These are phyloP conservation scores for Dissostichus mawsoni DNA, from an alignment of 2,113 vertebrate genomes.

Conservation along the genomic window DNA sequence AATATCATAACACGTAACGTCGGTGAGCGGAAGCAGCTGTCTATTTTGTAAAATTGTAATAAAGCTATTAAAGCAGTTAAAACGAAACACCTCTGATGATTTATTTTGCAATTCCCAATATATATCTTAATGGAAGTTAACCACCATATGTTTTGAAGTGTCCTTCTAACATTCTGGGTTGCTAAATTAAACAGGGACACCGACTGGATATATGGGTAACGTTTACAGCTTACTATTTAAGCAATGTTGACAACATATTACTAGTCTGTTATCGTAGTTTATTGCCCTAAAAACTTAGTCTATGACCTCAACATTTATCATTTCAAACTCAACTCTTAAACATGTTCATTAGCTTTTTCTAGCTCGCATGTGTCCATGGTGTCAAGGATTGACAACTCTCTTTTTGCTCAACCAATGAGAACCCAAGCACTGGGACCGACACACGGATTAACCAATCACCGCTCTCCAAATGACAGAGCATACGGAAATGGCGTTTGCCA, in stretches of 20 bases:
- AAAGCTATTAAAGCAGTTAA: no score
- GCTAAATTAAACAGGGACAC: neutral
- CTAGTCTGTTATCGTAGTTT: neutral
- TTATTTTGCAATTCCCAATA: no score
- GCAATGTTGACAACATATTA: neutral
- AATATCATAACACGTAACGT: no score
- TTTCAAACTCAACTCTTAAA: neutral
- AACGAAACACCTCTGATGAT: no score
- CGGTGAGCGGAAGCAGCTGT: no score
- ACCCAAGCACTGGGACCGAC: neutral
- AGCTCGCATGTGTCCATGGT: neutral
- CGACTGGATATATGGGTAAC: neutral
- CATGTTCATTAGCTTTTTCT: neutral
- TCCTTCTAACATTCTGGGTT: no score
- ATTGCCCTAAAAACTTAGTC: neutral
- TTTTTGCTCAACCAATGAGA: conserved; percentile 47
- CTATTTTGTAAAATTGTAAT: no score
- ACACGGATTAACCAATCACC: conserved; percentile 35
- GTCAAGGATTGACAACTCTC: no score
- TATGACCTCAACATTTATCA: no score
- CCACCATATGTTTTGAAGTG: fast-evolving
- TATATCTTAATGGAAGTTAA: neutral
- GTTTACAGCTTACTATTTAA: neutral
- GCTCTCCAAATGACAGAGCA: neutral
- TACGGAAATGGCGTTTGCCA: conserved; percentile 22